Evolutionary conservation across 2,797 vertebrate species (phyloP).

Genomic region (Hirundo rustica): DNA sequence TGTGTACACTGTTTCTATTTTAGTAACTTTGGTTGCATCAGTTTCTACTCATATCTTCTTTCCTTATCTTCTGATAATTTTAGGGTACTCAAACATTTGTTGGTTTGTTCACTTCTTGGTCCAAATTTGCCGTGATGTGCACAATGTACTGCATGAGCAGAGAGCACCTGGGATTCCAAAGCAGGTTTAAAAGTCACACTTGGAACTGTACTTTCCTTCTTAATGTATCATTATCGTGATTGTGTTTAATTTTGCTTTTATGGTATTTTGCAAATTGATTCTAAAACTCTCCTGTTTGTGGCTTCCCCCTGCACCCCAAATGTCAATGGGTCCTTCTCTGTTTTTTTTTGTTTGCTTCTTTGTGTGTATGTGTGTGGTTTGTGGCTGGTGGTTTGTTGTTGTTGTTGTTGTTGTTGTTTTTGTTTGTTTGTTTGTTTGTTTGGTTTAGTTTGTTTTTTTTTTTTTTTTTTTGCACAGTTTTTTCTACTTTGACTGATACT

Average conservation of each 20-base stretch:
- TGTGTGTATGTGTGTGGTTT: not conserved
- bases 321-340: not conserved
- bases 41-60: not conserved
- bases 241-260: not conserved
- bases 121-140: not conserved
- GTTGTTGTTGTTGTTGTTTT: too few species aligned
- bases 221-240: not conserved
- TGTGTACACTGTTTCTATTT: not conserved
- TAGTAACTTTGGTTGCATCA: not conserved
- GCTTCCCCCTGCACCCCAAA: not conserved
- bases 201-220: not conserved
- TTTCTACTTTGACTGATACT: not conserved
- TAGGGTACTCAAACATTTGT: not conserved
- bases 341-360: not conserved
- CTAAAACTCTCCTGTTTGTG: not conserved
- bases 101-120: not conserved
- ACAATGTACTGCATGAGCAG: not conserved
- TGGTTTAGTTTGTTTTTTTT: not conserved
- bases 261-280: not conserved
- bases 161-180: not conserved
- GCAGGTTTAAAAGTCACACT: not conserved
- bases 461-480: not conserved
- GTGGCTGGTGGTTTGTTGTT: not conserved
- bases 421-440: accelerated
- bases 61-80: not conserved